Evolutionary conservation across 2,888 invertebrate species (phyloP).

Genomic region (Dendrolimus houi): DNA sequence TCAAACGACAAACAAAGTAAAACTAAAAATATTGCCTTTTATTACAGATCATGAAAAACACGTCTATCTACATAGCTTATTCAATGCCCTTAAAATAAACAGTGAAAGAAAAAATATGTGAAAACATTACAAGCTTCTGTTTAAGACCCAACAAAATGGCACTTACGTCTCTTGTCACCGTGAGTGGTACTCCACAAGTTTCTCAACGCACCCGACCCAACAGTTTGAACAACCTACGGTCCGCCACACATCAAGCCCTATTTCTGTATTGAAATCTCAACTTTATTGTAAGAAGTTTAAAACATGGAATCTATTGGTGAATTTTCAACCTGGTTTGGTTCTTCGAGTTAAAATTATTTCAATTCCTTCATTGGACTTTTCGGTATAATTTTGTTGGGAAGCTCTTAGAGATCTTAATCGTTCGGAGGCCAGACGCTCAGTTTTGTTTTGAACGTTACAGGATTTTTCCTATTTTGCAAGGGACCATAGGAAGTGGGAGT

Average conservation of each 20-base stretch:
- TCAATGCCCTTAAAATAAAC: conserved; percentile 5
- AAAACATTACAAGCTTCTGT: conserved; percentile 19
- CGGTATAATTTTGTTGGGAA: conserved; percentile 4
- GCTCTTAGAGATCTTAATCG: background rate
- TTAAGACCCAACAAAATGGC: conserved; percentile 33
- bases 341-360: conserved; percentile 5
- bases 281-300: background rate
- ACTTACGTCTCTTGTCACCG: conserved; percentile 34
- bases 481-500: background rate
- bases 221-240: conserved; percentile 7
- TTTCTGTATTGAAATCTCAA: background rate
- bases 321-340: background rate
- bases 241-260: conserved; percentile 3
- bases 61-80: background rate
- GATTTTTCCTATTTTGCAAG: background rate
- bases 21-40: background rate
- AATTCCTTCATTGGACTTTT: conserved; percentile 4
- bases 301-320: no score
- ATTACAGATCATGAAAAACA: no score
- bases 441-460: background rate
- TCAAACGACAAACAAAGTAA: background rate
- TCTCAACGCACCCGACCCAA: conserved; percentile 19
- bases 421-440: background rate
- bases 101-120: conserved; percentile 15
- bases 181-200: conserved; percentile 24